Evolutionary conservation across 2,797 vertebrate species (phyloP).

Genomic region (Aulostomus chinensis): DNA sequence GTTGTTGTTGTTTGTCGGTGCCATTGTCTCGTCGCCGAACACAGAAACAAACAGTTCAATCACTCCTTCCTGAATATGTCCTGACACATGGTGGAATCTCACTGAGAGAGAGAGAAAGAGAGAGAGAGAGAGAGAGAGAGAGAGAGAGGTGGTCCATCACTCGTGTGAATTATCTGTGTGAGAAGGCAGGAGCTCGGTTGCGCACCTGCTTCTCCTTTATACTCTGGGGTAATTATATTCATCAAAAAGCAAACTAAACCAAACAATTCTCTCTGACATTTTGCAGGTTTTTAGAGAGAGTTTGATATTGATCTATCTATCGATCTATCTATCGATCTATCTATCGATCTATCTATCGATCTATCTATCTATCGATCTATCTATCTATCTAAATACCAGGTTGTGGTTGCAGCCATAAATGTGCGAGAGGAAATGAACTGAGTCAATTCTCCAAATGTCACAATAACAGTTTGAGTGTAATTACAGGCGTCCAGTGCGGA

Average conservation of each 20-base stretch:
- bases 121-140: too few relatives aligned
- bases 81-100: too few relatives aligned
- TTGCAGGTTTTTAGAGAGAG: constrained; percentile 33
- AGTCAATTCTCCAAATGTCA: constrained; percentile 26
- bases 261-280: too few relatives aligned
- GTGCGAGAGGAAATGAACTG: constrained; percentile 27
- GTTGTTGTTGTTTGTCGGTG: too few relatives aligned
- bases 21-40: constrained; percentile 55
- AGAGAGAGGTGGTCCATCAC: constrained; percentile 65
- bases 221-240: constrained; percentile 21
- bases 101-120: too few relatives aligned
- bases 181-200: constrained; percentile 44
- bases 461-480: constrained; percentile 35
- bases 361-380: too few relatives aligned
- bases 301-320: too few relatives aligned
- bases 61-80: constrained; percentile 62
- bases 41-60: constrained; percentile 74
- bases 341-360: too few relatives aligned
- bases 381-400: too few relatives aligned
- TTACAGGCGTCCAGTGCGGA: constrained; percentile 48
- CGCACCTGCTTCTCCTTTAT: constrained; percentile 65
- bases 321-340: too few relatives aligned
- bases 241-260: too few relatives aligned
- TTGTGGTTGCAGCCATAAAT: too few relatives aligned
- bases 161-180: constrained; percentile 69